A percentile compares a stretch with the other conserved stretches of the same genome.
phyloP scores from a whole-genome alignment of 2,888 invertebrate genomes.

The Bimastos eiseni region DNA sequence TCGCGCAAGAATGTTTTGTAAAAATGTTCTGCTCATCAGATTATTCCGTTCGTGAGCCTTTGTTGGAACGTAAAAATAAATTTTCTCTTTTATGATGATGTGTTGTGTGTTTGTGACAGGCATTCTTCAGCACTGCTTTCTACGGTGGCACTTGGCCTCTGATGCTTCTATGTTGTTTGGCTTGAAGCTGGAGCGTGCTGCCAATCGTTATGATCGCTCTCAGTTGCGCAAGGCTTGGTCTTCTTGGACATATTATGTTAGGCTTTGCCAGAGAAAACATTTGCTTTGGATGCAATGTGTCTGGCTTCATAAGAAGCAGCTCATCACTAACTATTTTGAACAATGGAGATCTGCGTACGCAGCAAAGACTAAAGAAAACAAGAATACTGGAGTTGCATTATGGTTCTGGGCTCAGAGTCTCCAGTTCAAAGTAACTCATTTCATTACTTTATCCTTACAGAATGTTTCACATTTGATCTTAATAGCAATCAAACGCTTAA shows the following conservation, averaged over 20 bases:
- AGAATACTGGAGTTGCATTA: neutral
- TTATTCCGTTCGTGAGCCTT: too few relatives aligned
- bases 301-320: constrained; percentile 17
- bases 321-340: neutral
- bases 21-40: too few relatives aligned
- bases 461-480: constrained; percentile 2
- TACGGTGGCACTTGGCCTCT: neutral
- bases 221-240: neutral
- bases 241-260: neutral
- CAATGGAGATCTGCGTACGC: neutral
- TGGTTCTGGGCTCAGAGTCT: constrained; percentile 25
- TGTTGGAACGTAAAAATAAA: too few relatives aligned
- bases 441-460: neutral
- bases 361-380: neutral
- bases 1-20: too few relatives aligned
- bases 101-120: neutral
- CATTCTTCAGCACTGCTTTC: constrained; percentile 18
- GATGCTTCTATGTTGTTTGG: neutral
- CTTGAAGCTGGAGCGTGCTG: constrained; percentile 13
- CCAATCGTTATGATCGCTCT: neutral
- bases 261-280: neutral
- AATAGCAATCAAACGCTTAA: neutral
- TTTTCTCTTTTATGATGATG: too few relatives aligned
- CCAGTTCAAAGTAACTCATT: constrained; percentile 14
- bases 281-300: constrained; percentile 1